These are phyloP conservation scores for Microcebus tavaratra DNA, from an alignment of 2,113 vertebrate species.

Conservation along the genomic window DNA sequence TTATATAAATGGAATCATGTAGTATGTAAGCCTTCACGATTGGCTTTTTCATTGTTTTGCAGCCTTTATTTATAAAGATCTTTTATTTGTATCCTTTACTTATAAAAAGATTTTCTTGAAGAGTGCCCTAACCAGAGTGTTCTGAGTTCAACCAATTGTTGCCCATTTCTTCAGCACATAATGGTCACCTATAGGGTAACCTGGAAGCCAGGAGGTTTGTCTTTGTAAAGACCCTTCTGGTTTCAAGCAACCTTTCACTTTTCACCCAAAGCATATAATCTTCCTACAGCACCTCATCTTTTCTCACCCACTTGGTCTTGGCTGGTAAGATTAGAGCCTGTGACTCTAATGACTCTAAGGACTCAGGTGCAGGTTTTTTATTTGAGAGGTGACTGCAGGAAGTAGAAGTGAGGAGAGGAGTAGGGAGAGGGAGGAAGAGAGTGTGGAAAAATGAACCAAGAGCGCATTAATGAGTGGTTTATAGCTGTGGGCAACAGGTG, in stretches of 20 bases:
- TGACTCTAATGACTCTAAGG: neutral
- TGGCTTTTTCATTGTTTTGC: neutral
- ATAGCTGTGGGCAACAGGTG: neutral
- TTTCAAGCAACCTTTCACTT: neutral
- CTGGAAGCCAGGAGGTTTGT: neutral
- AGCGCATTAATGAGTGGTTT: neutral
- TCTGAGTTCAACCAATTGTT: neutral
- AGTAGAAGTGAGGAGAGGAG: neutral
- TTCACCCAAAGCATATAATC: neutral
- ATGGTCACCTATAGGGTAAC: neutral
- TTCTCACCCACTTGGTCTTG: constrained; percentile 2
- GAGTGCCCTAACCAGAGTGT: neutral
- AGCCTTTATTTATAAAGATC: neutral
- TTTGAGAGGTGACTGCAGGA: neutral
- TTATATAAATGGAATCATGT: neutral
- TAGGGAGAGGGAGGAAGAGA: neutral
- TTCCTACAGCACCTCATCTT: neutral
- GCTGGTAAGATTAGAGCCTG: neutral
- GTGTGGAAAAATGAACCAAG: neutral
- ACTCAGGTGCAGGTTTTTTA: neutral
- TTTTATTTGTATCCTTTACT: neutral
- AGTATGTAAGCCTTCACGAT: neutral
- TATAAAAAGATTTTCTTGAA: neutral
- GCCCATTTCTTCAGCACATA: neutral
- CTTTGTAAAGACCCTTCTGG: constrained; percentile 7